Percentiles rank a stretch among this genome's conserved stretches.
Conservation (phyloP, 2,113 vertebrate genomes). For the Phoxinus phoxinus region DNA sequence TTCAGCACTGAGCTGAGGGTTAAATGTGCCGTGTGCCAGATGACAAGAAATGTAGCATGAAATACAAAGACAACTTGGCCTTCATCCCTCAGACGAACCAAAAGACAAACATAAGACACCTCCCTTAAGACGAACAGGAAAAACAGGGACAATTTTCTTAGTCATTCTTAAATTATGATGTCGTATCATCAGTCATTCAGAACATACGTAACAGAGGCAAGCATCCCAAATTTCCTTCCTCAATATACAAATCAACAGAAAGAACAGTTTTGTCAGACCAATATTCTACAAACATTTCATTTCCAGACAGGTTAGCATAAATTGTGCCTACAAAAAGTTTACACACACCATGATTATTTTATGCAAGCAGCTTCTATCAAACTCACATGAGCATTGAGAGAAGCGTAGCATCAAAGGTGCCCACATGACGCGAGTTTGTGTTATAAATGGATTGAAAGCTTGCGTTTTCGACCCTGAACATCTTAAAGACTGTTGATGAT, state of each 20-base stretch:
- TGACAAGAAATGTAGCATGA: slow-evolving; percentile 65
- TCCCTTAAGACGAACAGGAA: slow-evolving; percentile 15
- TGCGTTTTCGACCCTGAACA: background rate
- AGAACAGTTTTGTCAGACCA: background rate
- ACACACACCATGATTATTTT: slow-evolving; percentile 9
- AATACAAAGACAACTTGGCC: slow-evolving; percentile 61
- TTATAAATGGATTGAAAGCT: slow-evolving; percentile 1
- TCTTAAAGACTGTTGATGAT: slow-evolving; percentile 13
- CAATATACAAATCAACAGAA: background rate
- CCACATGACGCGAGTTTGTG: background rate
- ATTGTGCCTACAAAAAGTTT: background rate
- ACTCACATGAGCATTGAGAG: background rate
- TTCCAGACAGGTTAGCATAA: background rate
- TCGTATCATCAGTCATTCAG: background rate
- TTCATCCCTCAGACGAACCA: slow-evolving; percentile 42
- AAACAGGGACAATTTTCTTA: background rate
- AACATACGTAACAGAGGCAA: background rate
- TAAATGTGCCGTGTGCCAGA: slow-evolving; percentile 62
- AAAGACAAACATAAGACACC: background rate
- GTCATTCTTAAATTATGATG: background rate
- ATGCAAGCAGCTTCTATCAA: slow-evolving; percentile 9
- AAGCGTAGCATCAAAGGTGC: slow-evolving; percentile 13
- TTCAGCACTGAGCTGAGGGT: slow-evolving; percentile 55
- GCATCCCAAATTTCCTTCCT: background rate
- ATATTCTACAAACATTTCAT: background rate